Conservation (phyloP, 2,113 vertebrate genomes). For the Neopipo cinnamomea region DNA sequence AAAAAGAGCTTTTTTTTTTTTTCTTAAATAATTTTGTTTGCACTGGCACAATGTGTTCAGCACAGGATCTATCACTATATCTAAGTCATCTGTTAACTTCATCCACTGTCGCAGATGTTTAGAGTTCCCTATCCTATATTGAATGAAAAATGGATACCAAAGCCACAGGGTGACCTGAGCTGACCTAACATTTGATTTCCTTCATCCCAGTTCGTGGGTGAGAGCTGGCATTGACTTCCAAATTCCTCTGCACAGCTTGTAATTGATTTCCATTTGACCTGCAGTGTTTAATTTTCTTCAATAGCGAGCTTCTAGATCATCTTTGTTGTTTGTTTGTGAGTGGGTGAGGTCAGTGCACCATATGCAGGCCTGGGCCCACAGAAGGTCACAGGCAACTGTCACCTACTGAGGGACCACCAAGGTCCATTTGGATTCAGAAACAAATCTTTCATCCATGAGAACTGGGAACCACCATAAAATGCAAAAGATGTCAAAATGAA, state of each 20-base stretch:
- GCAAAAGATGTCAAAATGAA: background rate
- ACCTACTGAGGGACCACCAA: background rate
- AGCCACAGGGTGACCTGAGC: slow-evolving; percentile 54
- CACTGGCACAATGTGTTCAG: background rate
- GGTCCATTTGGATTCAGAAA: background rate
- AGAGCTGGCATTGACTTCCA: slow-evolving; percentile 40
- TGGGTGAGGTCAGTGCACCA: background rate
- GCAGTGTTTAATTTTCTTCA: slow-evolving; percentile 39
- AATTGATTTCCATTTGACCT: slow-evolving; percentile 66
- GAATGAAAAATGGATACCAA: slow-evolving; percentile 57
- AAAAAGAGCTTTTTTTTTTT: background rate
- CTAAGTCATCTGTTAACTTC: slow-evolving; percentile 58
- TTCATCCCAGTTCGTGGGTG: background rate
- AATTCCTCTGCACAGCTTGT: slow-evolving; percentile 6
- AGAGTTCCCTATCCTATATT: slow-evolving; percentile 48
- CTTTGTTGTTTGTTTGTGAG: slow-evolving; percentile 1
- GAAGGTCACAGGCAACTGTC: background rate
- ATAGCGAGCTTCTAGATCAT: background rate
- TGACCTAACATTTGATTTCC: slow-evolving; percentile 49
- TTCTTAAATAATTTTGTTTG: background rate
- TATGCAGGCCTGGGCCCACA: background rate
- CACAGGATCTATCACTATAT: background rate
- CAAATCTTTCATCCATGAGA: background rate
- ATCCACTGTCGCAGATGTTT: slow-evolving; percentile 56
- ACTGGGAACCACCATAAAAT: background rate